Evolutionary conservation across 1,140 invertebrate species (phyloP).

Genomic region (Caenorhabditis briggsae): DNA sequence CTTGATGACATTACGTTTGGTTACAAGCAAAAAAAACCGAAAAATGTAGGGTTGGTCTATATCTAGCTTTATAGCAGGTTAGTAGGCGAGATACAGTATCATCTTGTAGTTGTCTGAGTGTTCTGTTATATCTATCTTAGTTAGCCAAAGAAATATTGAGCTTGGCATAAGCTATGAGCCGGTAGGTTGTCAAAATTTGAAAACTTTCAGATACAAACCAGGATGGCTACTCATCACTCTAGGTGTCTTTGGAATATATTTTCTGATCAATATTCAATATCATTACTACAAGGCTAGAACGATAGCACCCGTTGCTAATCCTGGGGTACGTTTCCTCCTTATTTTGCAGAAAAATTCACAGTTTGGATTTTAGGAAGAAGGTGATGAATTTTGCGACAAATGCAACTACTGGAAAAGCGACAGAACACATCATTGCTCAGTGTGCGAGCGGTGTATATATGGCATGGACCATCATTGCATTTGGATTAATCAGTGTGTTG

Average conservation of each 20-base stretch:
- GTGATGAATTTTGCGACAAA: slow-evolving; percentile 83
- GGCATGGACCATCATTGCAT: slow-evolving; percentile 78
- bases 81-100: too few relatives aligned
- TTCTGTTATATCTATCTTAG: too few relatives aligned
- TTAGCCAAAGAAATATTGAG: too few relatives aligned
- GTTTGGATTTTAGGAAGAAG: slow-evolving; percentile 64
- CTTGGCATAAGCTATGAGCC: neutral
- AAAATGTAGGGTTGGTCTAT: too few relatives aligned
- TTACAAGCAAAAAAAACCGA: too few relatives aligned
- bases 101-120: too few relatives aligned
- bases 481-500: slow-evolving; percentile 77
- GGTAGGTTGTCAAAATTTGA: neutral
- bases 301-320: slow-evolving; percentile 69
- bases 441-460: slow-evolving; percentile 83
- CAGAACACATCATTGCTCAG: slow-evolving; percentile 89
- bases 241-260: slow-evolving; percentile 66
- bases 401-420: slow-evolving; percentile 89
- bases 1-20: too few relatives aligned
- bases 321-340: slow-evolving; percentile 71
- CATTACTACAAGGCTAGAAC: slow-evolving; percentile 73
- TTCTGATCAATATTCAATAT: slow-evolving; percentile 72
- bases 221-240: slow-evolving; percentile 58
- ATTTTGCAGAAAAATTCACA: neutral
- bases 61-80: too few relatives aligned
- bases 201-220: slow-evolving; percentile 67